Evolutionary conservation across 2,113 vertebrate genomes (phyloP), one percentile per base, ranked within the genome.

Genomic region (Struthidea cinerea): DNA sequence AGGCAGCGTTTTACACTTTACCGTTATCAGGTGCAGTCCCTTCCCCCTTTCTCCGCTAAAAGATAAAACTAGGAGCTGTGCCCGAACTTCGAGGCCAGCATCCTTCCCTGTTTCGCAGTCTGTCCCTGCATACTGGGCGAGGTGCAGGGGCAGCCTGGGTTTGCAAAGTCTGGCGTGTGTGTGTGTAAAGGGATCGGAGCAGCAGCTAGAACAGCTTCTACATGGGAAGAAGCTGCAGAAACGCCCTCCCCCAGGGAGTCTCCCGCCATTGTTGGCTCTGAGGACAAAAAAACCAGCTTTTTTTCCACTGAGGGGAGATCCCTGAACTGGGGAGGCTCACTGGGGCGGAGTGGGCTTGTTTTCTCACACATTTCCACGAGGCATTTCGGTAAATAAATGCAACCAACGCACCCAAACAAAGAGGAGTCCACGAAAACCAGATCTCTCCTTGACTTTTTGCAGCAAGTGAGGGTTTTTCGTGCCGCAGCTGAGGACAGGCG

Each of bases 311-410:
- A 35, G 13, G 5, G 26, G 13, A 44, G 12, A 64, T 11, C 30
- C 11, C 18, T 6, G 28, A 2, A 13, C 0, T 41, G 16, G 7
- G n/a, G 3, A 42, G 6, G 47, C 10, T 30, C 59, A 9, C 13
- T 32, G 32, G 16, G 8, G 14, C 7, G 1, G 39, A 33, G 37
- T 16, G 28, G 1, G 10, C 11, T 74, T 61, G 35, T 57, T 50
- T 18, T 2, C 73, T 64, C 19, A 12, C 24, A 0, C 18, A 82
- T 59, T 78, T 28, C 65, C 20, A n/a, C 23, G 20, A 50, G 27
- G 21, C 13, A 3, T 65, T 69, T 47, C 16, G 13, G 14, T 46
- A 76, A 87, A 85, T 44, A 46, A 68, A 55, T 44, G 11, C 55
- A 84, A 56, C 33, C 9, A 49, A 35, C 13, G 7, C n/a, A 35